These are phyloP conservation scores for Zhuqinia jingwanae DNA, from an alignment of 2,888 invertebrate genomes.

Conservation along the genomic window DNA sequence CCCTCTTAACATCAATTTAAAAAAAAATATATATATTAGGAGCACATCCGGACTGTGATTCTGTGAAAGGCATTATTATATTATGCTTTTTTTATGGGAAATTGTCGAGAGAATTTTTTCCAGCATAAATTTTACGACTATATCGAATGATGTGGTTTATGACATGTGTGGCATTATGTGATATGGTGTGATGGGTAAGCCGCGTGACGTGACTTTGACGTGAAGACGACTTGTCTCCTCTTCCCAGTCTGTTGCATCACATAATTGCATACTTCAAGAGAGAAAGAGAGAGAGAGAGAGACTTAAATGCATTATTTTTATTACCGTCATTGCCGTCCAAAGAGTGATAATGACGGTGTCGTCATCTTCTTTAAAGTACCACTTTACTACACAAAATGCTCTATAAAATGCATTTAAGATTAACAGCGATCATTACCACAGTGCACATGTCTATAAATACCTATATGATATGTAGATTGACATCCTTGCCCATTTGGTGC, in stretches of 20 bases:
- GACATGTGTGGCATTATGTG: too few relatives aligned
- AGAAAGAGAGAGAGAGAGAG: too few relatives aligned
- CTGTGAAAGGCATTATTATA: background rate
- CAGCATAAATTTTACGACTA: background rate
- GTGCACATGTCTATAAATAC: background rate
- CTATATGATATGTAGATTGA: background rate
- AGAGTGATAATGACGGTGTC: conserved; percentile 18
- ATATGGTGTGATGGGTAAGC: too few relatives aligned
- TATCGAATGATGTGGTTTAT: background rate
- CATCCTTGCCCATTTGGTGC: background rate
- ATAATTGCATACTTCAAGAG: conserved; percentile 27
- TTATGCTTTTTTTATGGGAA: background rate
- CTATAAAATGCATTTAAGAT: background rate
- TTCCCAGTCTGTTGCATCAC: conserved; percentile 37
- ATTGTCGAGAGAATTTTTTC: background rate
- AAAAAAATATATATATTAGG: background rate
- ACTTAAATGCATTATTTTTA: too few relatives aligned
- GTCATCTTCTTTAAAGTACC: background rate
- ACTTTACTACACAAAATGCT: background rate
- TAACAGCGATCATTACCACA: background rate
- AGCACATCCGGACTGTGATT: conserved; percentile 12
- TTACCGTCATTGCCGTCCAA: background rate
- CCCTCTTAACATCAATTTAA: too few relatives aligned
- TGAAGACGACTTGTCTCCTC: background rate
- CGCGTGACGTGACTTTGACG: too few relatives aligned